Evolutionary conservation across 2,797 vertebrate species (phyloP).

Genomic region (Coluber constrictor): DNA sequence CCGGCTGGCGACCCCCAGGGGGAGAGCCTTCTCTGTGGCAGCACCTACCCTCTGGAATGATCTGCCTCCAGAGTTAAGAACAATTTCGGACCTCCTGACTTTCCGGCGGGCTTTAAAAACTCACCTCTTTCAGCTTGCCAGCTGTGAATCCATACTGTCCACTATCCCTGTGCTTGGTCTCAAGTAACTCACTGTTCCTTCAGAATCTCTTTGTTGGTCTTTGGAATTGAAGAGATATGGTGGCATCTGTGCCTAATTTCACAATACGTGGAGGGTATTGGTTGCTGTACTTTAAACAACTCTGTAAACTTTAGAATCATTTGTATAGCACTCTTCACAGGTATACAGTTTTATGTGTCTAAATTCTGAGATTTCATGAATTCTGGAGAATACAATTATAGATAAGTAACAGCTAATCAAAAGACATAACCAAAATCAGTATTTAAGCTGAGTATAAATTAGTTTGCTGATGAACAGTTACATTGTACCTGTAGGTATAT

Average conservation of each 20-base stretch:
- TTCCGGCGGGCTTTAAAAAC: too few relatives aligned
- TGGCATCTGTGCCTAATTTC: neutral
- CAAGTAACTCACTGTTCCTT: neutral
- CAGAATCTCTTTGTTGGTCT: neutral
- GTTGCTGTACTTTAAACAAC: neutral
- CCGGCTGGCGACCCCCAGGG: too few relatives aligned
- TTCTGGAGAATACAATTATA: neutral
- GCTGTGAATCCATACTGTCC: neutral
- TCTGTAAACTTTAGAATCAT: neutral
- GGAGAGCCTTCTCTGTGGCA: too few relatives aligned
- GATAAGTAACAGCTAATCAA: neutral
- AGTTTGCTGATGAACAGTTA: conserved; percentile 20
- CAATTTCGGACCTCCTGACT: too few relatives aligned
- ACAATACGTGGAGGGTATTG: neutral
- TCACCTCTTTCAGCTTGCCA: too few relatives aligned
- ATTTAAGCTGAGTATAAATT: fast-evolving
- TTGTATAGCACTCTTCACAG: neutral
- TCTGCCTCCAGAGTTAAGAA: too few relatives aligned
- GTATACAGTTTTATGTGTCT: neutral
- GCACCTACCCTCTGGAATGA: too few relatives aligned
- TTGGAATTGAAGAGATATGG: neutral
- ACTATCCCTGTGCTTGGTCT: neutral
- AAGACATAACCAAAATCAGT: neutral
- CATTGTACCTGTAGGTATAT: conserved; percentile 78
- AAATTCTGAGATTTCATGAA: neutral